phyloP scores from a whole-genome alignment of 2,888 invertebrate species.

The Pediacus dermestoides region DNA sequence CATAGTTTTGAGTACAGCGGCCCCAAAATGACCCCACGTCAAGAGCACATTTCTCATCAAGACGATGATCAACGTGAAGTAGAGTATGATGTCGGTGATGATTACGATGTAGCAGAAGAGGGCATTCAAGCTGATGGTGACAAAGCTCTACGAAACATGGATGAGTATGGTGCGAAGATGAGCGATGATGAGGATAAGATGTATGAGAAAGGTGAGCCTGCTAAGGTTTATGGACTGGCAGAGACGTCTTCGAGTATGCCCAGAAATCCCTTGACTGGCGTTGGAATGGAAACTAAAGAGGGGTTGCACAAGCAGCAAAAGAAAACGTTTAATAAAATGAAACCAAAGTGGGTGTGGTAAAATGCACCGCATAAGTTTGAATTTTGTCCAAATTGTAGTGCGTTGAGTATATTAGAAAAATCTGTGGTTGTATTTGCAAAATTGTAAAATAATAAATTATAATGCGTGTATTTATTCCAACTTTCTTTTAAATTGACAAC shows the following conservation, averaged over 20 bases:
- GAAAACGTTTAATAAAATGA: conserved; percentile 20
- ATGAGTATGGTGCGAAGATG: too few relatives aligned
- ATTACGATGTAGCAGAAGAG: neutral
- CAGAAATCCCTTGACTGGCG: conserved; percentile 37
- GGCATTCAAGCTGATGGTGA: neutral
- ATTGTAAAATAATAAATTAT: conserved; percentile 1
- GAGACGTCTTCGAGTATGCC: conserved; percentile 26
- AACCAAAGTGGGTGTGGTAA: conserved; percentile 31
- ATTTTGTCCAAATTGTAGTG: too few relatives aligned
- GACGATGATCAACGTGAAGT: conserved; percentile 11
- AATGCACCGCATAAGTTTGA: neutral
- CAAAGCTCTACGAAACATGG: too few relatives aligned
- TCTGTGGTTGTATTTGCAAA: too few relatives aligned
- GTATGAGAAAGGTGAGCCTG: too few relatives aligned
- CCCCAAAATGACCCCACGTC: neutral
- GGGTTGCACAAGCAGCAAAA: conserved; percentile 23
- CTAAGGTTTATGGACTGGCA: too few relatives aligned
- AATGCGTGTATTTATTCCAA: neutral
- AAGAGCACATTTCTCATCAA: neutral
- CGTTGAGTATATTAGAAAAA: too few relatives aligned
- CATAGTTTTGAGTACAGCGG: conserved; percentile 30
- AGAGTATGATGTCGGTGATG: conserved; percentile 4
- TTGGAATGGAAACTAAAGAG: conserved; percentile 32
- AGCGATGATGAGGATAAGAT: too few relatives aligned
- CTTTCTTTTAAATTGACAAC: neutral